Conservation (phyloP, 2,888 invertebrate genomes). For the Portevinia maculata region DNA sequence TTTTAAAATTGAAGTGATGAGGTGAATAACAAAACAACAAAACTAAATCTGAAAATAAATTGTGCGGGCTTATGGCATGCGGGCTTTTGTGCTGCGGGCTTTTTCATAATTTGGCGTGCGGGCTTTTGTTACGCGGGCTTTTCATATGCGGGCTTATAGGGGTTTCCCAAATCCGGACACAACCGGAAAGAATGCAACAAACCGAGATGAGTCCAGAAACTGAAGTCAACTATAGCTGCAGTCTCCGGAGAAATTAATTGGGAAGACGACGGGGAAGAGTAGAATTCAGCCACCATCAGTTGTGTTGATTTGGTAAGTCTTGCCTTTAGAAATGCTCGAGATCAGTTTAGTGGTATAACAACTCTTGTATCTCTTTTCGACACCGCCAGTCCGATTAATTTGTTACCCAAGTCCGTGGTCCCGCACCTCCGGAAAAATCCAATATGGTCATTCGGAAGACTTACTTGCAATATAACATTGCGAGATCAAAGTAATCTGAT, state of each 20-base stretch:
- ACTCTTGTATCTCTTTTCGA: slow-evolving; percentile 37
- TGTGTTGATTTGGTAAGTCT: slow-evolving; percentile 32
- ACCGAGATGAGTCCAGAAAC: slow-evolving; percentile 28
- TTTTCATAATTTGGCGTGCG: no score
- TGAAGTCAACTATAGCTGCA: slow-evolving; percentile 4
- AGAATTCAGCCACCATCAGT: slow-evolving; percentile 24
- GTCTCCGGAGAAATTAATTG: slow-evolving; percentile 5
- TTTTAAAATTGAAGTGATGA: no score
- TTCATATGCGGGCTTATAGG: no score
- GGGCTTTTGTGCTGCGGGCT: no score
- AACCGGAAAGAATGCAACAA: slow-evolving; percentile 25
- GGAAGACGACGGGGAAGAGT: slow-evolving; percentile 18
- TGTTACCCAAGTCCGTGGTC: slow-evolving; percentile 38
- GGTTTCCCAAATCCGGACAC: no score
- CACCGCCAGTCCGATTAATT: slow-evolving; percentile 36
- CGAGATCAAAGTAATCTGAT: slow-evolving; percentile 21
- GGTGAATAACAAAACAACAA: no score
- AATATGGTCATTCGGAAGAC: slow-evolving; percentile 24
- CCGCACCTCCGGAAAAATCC: slow-evolving; percentile 27
- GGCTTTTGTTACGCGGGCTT: no score
- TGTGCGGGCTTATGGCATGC: no score
- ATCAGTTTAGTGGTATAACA: slow-evolving; percentile 37
- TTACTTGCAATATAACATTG: slow-evolving; percentile 19
- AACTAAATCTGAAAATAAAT: no score
- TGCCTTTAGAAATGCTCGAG: slow-evolving; percentile 28